Base-by-base conservation (phyloP, 2,113 vertebrate species). In the Etheostoma spectabile region DNA sequence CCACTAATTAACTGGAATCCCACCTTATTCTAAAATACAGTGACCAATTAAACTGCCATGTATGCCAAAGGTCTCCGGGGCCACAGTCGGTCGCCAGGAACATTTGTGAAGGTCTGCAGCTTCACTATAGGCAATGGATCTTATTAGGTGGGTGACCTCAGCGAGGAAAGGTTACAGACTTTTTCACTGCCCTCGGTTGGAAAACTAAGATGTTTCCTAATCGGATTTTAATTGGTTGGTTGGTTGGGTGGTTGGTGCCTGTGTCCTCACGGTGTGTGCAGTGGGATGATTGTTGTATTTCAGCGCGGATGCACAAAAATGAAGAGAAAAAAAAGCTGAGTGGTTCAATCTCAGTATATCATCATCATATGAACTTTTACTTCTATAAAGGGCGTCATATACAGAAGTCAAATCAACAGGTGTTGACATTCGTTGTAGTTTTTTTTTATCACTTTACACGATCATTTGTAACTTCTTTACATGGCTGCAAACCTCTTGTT, bases 1-100 rank as follows among this genome's bases (percentile, higher is more conserved):
- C 92, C 92, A 96, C 97, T 98, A 98, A 99, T 99, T 99, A 98
- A 97, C 97, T 97, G 95, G 95, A 97, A 97, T 97, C 95, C 95
- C 94, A 93, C 94, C 86, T 93, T 92, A 90, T 93, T 93, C 89
- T 62, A 93, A 94, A 95, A 95, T 96, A 95, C 94, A 96, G 96
- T 95, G 94, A 95, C 94, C 96, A 97, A 98, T 99, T 98, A 96
- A 96, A 97, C 91, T 70, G 85, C 95, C 84, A 91, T 96, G 95
- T 93, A 93, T 96, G 96, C 96, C 95, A 96, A 95, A 97, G 96
- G 96, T 96, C 95, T 88, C 86, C 0, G 88, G 93, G 94, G 95
- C 93, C 94, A 92, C 91, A 76, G 84, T 94, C 90, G 93, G 95
- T 95, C 96, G 94, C 91, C 92, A 95, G 93, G 93, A 94, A 91